Evolutionary conservation across 1,140 invertebrate species (phyloP).

Genomic region (Nasonia giraulti): DNA sequence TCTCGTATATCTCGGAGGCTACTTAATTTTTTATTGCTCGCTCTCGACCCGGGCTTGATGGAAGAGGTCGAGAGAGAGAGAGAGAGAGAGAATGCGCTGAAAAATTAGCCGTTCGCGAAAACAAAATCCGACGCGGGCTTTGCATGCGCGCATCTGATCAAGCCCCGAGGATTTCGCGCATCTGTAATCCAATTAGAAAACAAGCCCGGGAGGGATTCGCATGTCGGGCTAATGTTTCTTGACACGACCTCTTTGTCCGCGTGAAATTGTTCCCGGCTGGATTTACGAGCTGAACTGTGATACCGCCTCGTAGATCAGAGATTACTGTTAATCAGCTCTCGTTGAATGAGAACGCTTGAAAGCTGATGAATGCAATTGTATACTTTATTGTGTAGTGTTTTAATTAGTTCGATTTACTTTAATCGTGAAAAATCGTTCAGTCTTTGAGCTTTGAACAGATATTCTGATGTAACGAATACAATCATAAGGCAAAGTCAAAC

Average conservation of each 20-base stretch:
- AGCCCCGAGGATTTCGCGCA: slow-evolving; percentile 2
- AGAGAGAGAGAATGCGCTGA: neutral
- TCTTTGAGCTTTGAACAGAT: no score
- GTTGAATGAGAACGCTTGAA: neutral
- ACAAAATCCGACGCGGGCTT: neutral
- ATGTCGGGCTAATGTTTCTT: slow-evolving; percentile 8
- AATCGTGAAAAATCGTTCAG: no score
- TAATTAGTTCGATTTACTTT: no score
- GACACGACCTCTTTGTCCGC: slow-evolving; percentile 11
- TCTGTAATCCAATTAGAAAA: slow-evolving; percentile 27
- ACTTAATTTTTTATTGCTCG: neutral
- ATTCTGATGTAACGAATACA: no score
- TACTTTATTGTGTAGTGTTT: no score
- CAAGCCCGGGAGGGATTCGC: neutral
- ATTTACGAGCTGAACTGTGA: neutral
- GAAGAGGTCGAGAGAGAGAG: no score
- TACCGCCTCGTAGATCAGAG: neutral
- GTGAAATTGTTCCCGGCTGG: neutral
- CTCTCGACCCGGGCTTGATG: neutral
- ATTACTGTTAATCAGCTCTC: neutral
- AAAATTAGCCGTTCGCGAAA: slow-evolving; percentile 10
- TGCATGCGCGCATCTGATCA: slow-evolving; percentile 18
- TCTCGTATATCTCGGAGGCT: neutral
- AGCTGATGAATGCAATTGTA: neutral
- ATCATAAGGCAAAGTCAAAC: no score